A percentile compares a stretch with the other conserved stretches of the same genome.
Evolutionary conservation across 2,888 invertebrate species (phyloP).

Genomic region (Phortica magna): DNA sequence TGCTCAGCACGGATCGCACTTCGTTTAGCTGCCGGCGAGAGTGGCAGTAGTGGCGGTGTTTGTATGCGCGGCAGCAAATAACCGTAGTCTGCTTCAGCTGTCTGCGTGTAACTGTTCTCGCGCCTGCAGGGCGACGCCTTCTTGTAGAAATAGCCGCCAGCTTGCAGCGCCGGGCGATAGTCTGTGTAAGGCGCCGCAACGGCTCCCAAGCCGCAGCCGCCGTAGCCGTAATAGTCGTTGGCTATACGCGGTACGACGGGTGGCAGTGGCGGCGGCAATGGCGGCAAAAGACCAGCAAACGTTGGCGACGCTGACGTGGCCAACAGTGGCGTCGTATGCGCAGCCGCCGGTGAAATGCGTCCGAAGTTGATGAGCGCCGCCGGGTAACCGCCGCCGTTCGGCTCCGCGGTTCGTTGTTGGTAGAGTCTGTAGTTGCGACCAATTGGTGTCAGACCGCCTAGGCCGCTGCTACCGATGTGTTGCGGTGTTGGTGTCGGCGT

Average conservation of each 20-base stretch:
- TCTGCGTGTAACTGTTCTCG: slow-evolving; percentile 54
- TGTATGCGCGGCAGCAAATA: slow-evolving; percentile 60
- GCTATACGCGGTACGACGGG: slow-evolving; percentile 61
- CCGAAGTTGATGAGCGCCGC: slow-evolving; percentile 67
- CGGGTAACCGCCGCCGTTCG: slow-evolving; percentile 61
- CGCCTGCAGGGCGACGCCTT: slow-evolving; percentile 53
- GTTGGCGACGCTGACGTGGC: slow-evolving; percentile 63
- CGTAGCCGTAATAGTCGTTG: slow-evolving; percentile 62
- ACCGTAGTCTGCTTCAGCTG: slow-evolving; percentile 60
- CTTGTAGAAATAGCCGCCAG: slow-evolving; percentile 64
- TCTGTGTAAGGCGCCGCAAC: slow-evolving; percentile 44
- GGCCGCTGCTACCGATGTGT: slow-evolving; percentile 49
- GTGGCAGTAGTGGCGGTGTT: slow-evolving; percentile 55
- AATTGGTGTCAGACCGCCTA: slow-evolving; percentile 53
- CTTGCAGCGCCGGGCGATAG: slow-evolving; percentile 59
- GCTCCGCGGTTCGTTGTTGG: slow-evolving; percentile 41
- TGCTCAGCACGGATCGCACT: slow-evolving; percentile 26
- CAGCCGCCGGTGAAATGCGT: slow-evolving; percentile 54
- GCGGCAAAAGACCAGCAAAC: slow-evolving; percentile 44
- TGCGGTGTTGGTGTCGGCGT: slow-evolving; percentile 40
- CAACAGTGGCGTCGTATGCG: slow-evolving; percentile 64
- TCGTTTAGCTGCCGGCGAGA: slow-evolving; percentile 31
- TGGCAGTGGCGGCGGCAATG: slow-evolving; percentile 63
- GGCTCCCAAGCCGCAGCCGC: slow-evolving; percentile 46
- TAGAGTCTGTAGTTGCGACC: slow-evolving; percentile 56